Base-by-base conservation (phyloP, 2,888 invertebrate genomes). In the Amphipyra tragopoginis region DNA sequence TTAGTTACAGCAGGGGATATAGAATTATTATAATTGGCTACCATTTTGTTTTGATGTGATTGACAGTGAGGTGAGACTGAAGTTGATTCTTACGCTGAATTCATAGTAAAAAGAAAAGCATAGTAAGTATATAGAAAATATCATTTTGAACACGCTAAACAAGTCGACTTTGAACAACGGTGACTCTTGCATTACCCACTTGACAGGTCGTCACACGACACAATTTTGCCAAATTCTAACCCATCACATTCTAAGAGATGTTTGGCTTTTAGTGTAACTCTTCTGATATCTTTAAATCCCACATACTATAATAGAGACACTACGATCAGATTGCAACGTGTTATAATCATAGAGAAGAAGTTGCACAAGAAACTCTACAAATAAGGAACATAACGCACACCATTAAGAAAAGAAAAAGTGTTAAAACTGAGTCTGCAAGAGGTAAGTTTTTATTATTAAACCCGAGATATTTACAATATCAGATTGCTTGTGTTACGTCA, bases 401-500 rank as follows among this genome's bases (percentile, higher is more conserved):
- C 36, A 3, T 2, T 36, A 36, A 3, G 3, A 36, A 36, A 10
- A 9, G 36, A 36, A 29, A 29, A 5, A 29, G 36, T 10, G 36
- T 1, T 36, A 36, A 36, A 0, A 10, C 36, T 11, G 36, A 36
- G 10, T 26, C 50, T n/a, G 15, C 21, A 39, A 10, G 10, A 26
- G 26, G 2, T 8, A 11, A 13, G 11, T 21, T 42, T 56, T 54
- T 55, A 13, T 55, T 53, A 11, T 21, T 58, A 44, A 44, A 38
- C 13, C 13, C 1, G 33, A 10, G 9, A 33, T 21, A 43, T 40
- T 21, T 50, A 14, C 38, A 43, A 21, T 47, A 1, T 34, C 47
- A 63, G 57, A 63, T 63, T 53, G 53, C 34, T 40, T 13, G 72
- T 51, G 36, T 58, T 21, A 52, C 33, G 45, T 58, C 42, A 42